Percentiles rank a stretch among this genome's conserved stretches.
phyloP scores from a whole-genome alignment of 1,140 invertebrate genomes.

The Lasioglossum baleicum region DNA sequence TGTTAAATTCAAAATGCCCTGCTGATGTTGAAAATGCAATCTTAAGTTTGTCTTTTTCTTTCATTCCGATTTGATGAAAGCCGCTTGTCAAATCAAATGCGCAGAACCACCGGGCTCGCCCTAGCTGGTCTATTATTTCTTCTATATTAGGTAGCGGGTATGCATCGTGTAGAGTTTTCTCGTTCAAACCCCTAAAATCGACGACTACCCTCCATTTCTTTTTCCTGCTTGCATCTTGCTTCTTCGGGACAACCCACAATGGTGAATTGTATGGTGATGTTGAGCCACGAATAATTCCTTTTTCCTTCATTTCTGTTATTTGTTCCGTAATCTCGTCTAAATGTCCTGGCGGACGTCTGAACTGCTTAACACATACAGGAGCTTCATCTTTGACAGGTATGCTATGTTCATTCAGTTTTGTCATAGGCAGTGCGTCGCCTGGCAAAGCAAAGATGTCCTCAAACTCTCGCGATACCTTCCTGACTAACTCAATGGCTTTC shows the following conservation, averaged over 20 bases:
- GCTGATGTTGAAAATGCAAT: neutral
- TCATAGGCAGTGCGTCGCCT: neutral
- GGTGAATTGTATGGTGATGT: conserved; percentile 45
- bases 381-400: neutral
- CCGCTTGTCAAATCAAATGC: conserved; percentile 19
- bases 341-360: neutral
- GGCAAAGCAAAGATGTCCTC: neutral
- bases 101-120: neutral
- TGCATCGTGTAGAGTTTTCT: conserved; percentile 72
- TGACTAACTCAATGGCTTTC: neutral
- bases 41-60: neutral
- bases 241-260: conserved; percentile 58
- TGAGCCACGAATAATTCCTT: neutral
- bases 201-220: conserved; percentile 61
- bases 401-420: neutral
- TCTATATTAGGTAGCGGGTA: conserved; percentile 81
- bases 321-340: neutral
- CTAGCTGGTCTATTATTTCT: conserved; percentile 56
- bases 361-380: neutral
- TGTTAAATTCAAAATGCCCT: conserved; percentile 18
- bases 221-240: conserved; percentile 50
- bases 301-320: neutral
- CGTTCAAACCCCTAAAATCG: conserved; percentile 72
- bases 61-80: conserved; percentile 8
- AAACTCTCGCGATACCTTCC: neutral